Conservation (phyloP, 2,888 invertebrate genomes). For the Amphiduros pacificus region DNA sequence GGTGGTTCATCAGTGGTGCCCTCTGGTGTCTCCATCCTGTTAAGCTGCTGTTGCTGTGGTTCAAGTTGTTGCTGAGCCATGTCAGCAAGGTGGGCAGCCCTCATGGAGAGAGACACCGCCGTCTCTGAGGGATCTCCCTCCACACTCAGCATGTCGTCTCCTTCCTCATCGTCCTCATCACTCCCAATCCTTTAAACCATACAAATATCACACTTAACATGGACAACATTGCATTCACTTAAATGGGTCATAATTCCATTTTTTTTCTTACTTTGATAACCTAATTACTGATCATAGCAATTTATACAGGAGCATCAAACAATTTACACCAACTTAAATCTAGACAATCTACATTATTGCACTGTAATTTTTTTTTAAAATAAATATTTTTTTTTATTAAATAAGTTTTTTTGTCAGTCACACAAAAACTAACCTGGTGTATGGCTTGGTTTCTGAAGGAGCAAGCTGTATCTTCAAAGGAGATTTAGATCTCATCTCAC, state of each 20-base stretch:
- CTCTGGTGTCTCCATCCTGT: not conserved
- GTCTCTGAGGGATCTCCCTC: conserved; percentile 30
- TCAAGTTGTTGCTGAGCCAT: not conserved
- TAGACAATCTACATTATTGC: not conserved
- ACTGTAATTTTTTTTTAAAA: not conserved
- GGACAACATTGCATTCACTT: not conserved
- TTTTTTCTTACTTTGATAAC: not conserved
- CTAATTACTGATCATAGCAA: no score
- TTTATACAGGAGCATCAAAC: not conserved
- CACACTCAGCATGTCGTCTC: conserved; percentile 21
- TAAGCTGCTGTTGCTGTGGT: not conserved
- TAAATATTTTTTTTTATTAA: not conserved
- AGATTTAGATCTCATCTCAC: conserved; percentile 37
- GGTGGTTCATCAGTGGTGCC: no score
- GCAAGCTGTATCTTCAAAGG: conserved; percentile 51
- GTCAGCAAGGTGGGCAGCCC: conserved; percentile 11
- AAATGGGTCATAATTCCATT: not conserved
- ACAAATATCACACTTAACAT: not conserved
- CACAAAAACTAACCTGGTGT: conserved; percentile 43
- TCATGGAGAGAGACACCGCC: conserved; percentile 28
- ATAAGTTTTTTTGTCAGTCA: not conserved
- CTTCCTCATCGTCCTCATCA: conserved; percentile 57
- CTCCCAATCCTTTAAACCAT: conserved; percentile 51
- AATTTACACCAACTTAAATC: not conserved
- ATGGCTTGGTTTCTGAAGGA: conserved; percentile 57